phyloP scores from a whole-genome alignment of 2,888 invertebrate genomes.

The Tupiocoris notatus region DNA sequence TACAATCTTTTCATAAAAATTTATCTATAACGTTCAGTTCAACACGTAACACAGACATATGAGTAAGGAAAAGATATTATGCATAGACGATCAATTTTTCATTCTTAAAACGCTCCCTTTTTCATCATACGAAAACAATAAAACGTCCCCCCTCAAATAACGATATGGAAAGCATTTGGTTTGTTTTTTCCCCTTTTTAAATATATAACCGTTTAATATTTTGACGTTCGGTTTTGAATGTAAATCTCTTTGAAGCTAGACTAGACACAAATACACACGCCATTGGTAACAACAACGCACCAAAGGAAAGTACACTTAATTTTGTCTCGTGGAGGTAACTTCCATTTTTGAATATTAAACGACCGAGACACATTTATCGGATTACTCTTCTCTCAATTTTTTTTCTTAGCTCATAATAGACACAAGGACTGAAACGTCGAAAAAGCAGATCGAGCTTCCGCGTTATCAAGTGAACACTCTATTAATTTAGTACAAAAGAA shows the following conservation, averaged over 20 bases:
- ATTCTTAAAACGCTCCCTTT: neutral
- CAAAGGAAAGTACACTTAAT: slow-evolving; percentile 33
- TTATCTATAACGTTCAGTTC: neutral
- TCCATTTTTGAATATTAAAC: neutral
- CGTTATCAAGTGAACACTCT: neutral
- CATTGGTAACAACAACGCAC: slow-evolving; percentile 25
- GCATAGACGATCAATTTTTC: neutral
- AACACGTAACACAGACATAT: neutral
- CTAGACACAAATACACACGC: slow-evolving; percentile 29
- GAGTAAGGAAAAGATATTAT: neutral
- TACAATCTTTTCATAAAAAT: too few relatives aligned
- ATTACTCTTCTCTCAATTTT: neutral
- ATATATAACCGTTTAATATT: neutral
- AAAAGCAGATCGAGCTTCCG: neutral
- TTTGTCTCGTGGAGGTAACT: neutral
- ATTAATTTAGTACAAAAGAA: slow-evolving; percentile 3
- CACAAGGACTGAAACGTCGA: neutral
- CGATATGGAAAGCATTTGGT: neutral
- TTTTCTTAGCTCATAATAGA: neutral
- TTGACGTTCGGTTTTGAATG: neutral
- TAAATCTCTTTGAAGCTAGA: neutral
- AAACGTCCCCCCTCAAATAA: neutral
- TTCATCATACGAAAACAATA: too few relatives aligned
- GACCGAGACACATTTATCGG: neutral
- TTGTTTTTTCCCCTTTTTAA: neutral